phyloP scores from a whole-genome alignment of 2,888 invertebrate species.

The Lasius platythorax region DNA sequence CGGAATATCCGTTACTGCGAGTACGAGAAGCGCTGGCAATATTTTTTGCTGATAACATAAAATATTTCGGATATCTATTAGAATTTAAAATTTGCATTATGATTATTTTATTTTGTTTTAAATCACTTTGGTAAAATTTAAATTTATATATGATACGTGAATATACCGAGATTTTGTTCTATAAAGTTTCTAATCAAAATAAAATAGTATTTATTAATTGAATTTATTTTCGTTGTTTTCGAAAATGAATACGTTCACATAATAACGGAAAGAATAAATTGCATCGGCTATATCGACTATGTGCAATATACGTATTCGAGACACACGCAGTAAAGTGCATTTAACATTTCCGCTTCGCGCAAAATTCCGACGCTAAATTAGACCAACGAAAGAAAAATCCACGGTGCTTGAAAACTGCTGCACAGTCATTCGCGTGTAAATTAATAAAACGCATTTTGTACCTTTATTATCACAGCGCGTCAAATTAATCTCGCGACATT shows the following conservation, averaged over 20 bases:
- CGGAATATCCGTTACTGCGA: conserved; percentile 46
- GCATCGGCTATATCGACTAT: conserved; percentile 53
- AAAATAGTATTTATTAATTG: not conserved
- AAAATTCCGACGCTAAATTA: conserved; percentile 67
- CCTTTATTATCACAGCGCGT: conserved; percentile 57
- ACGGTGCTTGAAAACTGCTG: conserved; percentile 67
- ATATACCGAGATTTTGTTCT: not conserved
- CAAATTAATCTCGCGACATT: conserved; percentile 65
- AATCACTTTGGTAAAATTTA: not conserved
- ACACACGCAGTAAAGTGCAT: conserved; percentile 61
- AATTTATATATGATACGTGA: not conserved
- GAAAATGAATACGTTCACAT: conserved; percentile 26
- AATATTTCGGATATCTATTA: not conserved
- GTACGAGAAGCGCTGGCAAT: not conserved
- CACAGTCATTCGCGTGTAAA: conserved; percentile 67
- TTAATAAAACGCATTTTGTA: conserved; percentile 73
- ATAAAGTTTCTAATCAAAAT: not conserved
- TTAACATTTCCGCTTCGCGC: conserved; percentile 62
- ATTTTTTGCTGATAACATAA: not conserved
- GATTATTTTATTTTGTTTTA: conserved; percentile 3
- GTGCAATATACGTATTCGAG: conserved; percentile 40
- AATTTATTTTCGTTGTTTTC: not conserved
- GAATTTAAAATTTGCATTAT: not conserved
- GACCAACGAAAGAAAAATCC: conserved; percentile 70
- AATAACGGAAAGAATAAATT: conserved; percentile 68